Percentiles rank a stretch among this genome's conserved stretches.
These are phyloP conservation scores for Pygoscelis antarcticus DNA, from an alignment of 2,113 vertebrate species.

Conservation along the genomic window DNA sequence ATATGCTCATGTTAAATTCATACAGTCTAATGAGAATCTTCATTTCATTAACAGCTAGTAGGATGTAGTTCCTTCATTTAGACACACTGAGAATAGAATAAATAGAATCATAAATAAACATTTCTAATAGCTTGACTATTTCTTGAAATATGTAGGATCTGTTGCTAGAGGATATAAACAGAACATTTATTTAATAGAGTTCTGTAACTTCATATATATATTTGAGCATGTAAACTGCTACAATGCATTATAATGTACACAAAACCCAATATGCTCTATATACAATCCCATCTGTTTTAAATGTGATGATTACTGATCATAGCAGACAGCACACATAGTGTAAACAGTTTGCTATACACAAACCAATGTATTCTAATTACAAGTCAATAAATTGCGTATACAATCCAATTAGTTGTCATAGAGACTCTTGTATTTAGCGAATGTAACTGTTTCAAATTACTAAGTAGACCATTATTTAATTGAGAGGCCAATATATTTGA, in stretches of 20 bases:
- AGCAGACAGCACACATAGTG: not conserved
- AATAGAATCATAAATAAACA: slow-evolving; percentile 16
- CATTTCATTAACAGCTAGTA: not conserved
- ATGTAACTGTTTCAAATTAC: not conserved
- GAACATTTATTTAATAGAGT: not conserved
- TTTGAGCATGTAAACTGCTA: not conserved
- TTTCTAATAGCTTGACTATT: not conserved
- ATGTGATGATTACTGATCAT: not conserved
- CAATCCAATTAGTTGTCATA: slow-evolving; percentile 37
- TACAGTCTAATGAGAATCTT: not conserved
- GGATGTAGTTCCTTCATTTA: not conserved
- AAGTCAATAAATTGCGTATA: slow-evolving; percentile 55
- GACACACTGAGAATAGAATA: not conserved
- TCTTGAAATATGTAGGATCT: not conserved
- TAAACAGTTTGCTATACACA: not conserved
- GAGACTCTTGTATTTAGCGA: not conserved
- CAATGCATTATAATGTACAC: not conserved
- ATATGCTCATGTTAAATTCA: not conserved
- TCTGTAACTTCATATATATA: not conserved
- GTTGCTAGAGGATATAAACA: not conserved
- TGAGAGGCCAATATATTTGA: not conserved
- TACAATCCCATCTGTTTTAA: slow-evolving; percentile 23
- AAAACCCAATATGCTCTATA: not conserved
- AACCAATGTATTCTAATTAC: slow-evolving; percentile 21
- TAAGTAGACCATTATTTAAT: slow-evolving; percentile 30